Conservation (phyloP, 2,888 invertebrate genomes). For the Formica aserva region DNA sequence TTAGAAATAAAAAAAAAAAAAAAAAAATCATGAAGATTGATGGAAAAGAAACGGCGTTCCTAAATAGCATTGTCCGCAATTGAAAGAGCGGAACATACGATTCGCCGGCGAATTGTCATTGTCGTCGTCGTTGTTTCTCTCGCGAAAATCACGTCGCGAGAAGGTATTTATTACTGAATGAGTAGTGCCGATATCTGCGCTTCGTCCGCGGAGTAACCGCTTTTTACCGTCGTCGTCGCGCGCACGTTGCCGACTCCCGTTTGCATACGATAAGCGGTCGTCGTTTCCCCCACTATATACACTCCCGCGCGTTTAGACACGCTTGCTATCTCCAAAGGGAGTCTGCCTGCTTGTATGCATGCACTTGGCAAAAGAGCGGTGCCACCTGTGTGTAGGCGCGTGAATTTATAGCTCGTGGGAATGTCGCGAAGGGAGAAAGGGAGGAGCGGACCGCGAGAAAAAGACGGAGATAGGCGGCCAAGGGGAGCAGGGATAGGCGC, state of each 20-base stretch:
- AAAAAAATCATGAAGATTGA: not conserved
- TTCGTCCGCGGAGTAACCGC: constrained; percentile 60
- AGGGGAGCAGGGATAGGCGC: constrained; percentile 50
- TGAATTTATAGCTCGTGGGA: constrained; percentile 75
- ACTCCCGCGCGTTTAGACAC: constrained; percentile 42
- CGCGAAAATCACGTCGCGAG: constrained; percentile 72
- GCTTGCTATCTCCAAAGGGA: constrained; percentile 50
- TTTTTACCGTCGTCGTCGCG: constrained; percentile 68
- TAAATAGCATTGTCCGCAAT: not conserved
- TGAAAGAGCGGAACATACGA: constrained; percentile 5
- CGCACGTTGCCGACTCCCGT: constrained; percentile 71
- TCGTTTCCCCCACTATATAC: constrained; percentile 25
- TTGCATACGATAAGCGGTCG: constrained; percentile 79
- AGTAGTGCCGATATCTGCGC: constrained; percentile 59
- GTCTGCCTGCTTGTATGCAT: constrained; percentile 60
- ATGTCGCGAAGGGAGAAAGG: constrained; percentile 57
- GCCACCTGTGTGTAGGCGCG: constrained; percentile 80
- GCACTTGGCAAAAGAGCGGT: constrained; percentile 74
- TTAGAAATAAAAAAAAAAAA: not conserved
- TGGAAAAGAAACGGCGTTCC: not conserved
- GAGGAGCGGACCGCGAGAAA: constrained; percentile 59
- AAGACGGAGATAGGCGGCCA: constrained; percentile 67
- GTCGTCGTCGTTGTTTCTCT: constrained; percentile 25
- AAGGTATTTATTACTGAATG: constrained; percentile 77
- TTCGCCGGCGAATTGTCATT: not conserved